Percentiles rank a stretch among this genome's conserved stretches.
These are phyloP conservation scores for Manis crassicaudata DNA, from an alignment of 2,797 vertebrate species.

Conservation along the genomic window DNA sequence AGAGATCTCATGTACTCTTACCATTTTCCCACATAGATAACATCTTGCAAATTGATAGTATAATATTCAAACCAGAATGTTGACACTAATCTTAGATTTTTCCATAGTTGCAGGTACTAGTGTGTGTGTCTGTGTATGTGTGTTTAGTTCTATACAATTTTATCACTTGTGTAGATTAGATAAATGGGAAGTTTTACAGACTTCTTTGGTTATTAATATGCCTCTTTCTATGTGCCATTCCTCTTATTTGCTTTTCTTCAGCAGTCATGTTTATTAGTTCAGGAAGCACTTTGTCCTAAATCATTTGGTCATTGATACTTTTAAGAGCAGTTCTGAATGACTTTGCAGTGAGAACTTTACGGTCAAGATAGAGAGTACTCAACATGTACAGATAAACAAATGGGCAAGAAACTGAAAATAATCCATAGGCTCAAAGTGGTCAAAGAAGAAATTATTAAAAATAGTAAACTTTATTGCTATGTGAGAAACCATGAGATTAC, in stretches of 20 bases:
- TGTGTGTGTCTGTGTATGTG: neutral
- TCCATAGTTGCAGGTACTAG: neutral
- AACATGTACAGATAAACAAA: neutral
- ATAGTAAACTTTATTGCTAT: neutral
- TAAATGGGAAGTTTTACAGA: neutral
- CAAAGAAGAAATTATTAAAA: neutral
- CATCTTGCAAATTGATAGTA: neutral
- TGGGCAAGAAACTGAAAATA: neutral
- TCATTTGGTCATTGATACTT: neutral
- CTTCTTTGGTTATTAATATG: neutral
- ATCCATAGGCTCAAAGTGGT: neutral
- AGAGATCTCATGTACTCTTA: neutral
- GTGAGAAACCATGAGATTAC: neutral
- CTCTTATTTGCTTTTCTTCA: neutral
- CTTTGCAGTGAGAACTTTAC: neutral
- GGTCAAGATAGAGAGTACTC: neutral
- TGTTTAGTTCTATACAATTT: neutral
- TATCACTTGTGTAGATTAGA: neutral
- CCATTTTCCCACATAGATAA: neutral
- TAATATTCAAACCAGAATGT: neutral
- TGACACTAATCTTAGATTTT: neutral
- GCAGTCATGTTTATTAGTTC: neutral
- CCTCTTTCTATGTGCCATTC: neutral
- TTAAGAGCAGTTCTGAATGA: slow-evolving; percentile 31
- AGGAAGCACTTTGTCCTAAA: neutral